These are phyloP conservation scores for Molossus alvarezi DNA, from an alignment of 2,797 vertebrate genomes.

Conservation along the genomic window DNA sequence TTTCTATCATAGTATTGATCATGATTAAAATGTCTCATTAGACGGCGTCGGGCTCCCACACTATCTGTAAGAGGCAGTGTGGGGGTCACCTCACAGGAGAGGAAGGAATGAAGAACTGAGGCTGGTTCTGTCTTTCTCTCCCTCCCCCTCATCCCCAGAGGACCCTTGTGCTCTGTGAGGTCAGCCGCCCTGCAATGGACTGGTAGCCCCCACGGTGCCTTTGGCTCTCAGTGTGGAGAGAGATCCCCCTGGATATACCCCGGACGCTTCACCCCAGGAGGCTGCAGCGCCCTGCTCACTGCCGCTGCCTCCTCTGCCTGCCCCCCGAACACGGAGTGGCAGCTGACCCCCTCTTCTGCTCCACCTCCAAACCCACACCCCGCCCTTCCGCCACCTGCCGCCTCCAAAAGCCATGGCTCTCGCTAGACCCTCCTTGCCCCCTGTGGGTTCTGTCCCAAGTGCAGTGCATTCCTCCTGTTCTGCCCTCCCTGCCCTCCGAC, in stretches of 20 bases:
- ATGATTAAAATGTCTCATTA: no score
- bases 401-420: no score
- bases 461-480: not conserved
- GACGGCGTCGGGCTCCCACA: no score
- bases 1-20: no score
- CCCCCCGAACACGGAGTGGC: rapidly evolving
- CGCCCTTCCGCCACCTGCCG: no score
- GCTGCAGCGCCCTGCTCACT: not conserved
- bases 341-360: not conserved
- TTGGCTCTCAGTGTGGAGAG: rapidly evolving
- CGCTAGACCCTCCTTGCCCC: no score
- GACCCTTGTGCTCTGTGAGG: rapidly evolving
- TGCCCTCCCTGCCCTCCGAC: no score
- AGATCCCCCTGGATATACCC: not conserved
- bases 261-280: not conserved
- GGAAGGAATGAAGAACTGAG: not conserved
- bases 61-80: no score
- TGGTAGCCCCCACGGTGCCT: rapidly evolving
- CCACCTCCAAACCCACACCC: rapidly evolving
- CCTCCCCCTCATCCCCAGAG: not conserved
- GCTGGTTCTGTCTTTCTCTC: not conserved
- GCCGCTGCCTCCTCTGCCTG: not conserved
- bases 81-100: no score
- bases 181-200: rapidly evolving
- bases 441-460: rapidly evolving